A percentile compares a stretch with the other conserved stretches of the same genome.
Conservation (phyloP, 1,140 invertebrate genomes). For the Halotydeus destructor region DNA sequence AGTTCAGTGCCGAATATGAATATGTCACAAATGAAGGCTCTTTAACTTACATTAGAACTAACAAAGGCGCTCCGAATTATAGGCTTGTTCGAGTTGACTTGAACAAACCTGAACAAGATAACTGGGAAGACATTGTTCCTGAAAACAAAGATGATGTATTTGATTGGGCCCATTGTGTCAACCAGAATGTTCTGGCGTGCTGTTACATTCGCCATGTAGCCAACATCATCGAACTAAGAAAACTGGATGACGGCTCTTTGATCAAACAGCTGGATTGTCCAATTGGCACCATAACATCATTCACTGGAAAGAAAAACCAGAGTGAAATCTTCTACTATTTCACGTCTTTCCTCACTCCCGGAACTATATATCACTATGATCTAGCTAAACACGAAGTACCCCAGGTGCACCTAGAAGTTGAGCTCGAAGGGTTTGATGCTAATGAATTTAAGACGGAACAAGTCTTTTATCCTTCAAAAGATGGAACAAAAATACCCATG, state of each 20-base stretch:
- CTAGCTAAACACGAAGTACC: constrained; percentile 13
- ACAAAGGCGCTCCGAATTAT: constrained; percentile 79
- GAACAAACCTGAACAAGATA: constrained; percentile 17
- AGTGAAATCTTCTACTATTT: constrained; percentile 83
- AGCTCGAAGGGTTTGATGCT: constrained; percentile 60
- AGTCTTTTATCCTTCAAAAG: constrained; percentile 82
- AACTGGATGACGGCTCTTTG: constrained; percentile 45
- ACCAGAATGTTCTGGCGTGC: constrained; percentile 64
- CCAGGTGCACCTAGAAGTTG: constrained; percentile 59
- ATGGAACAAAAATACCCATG: constrained; percentile 91
- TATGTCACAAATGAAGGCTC: constrained; percentile 74
- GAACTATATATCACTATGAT: constrained; percentile 57
- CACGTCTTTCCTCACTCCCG: constrained; percentile 76
- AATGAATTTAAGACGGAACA: constrained; percentile 61
- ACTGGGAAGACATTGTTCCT: constrained; percentile 61
- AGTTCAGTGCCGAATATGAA: constrained; percentile 86
- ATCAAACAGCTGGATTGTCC: constrained; percentile 46
- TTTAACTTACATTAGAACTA: constrained; percentile 69
- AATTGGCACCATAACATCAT: constrained; percentile 51
- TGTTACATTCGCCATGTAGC: constrained; percentile 79
- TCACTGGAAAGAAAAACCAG: constrained; percentile 61
- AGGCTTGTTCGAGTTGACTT: constrained; percentile 71
- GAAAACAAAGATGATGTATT: constrained; percentile 72
- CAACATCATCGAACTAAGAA: constrained; percentile 63
- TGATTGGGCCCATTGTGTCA: constrained; percentile 54